A percentile compares a stretch with the other conserved stretches of the same genome.
Evolutionary conservation across 2,113 vertebrate species (phyloP).

Genomic region (Entelurus aequoreus): DNA sequence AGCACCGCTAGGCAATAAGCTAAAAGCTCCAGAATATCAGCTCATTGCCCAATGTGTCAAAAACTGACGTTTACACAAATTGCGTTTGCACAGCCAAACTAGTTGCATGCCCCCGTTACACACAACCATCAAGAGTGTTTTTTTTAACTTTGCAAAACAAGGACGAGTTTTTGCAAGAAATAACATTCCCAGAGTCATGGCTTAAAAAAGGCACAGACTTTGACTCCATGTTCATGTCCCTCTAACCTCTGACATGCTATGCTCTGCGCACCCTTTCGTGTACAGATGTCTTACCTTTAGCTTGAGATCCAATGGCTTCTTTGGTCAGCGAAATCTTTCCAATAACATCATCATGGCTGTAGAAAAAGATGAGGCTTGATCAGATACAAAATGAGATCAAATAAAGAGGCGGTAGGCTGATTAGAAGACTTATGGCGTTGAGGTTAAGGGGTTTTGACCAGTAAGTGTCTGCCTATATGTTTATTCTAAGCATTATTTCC

Average conservation of each 20-base stretch:
- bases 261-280: background rate
- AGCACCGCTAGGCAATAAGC: no score
- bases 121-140: no score
- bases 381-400: conserved; percentile 3
- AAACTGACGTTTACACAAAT: no score
- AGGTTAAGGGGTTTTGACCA: conserved; percentile 31
- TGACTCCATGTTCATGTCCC: conserved; percentile 21
- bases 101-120: no score
- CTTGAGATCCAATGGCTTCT: conserved; percentile 76
- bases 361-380: conserved; percentile 11
- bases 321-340: conserved; percentile 83
- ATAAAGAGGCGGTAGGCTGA: conserved; percentile 6
- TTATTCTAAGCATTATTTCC: conserved; percentile 45
- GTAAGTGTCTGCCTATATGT: conserved; percentile 42
- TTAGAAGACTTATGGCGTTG: background rate
- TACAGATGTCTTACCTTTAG: conserved; percentile 70
- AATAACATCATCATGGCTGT: conserved; percentile 85
- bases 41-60: no score
- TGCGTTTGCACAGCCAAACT: no score
- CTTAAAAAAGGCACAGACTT: conserved; percentile 30
- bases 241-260: conserved; percentile 45
- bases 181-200: conserved; percentile 43
- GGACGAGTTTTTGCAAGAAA: background rate
- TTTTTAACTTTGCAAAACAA: no score
- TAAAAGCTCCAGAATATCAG: no score